Evolutionary conservation across 2,888 invertebrate genomes (phyloP).

Genomic region (Rosalia funebris): DNA sequence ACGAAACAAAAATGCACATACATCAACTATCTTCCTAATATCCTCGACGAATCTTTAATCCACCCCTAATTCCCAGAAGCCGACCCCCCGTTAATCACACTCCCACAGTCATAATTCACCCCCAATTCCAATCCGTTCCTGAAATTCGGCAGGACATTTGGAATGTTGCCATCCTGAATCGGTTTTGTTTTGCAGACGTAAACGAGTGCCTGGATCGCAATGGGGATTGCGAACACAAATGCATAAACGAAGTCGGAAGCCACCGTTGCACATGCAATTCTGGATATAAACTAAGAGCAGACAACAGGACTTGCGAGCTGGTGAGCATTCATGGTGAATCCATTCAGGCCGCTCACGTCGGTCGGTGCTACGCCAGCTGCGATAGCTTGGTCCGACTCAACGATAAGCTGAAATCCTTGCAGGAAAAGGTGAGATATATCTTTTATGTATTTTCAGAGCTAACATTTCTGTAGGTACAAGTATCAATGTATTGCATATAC

Average conservation of each 20-base stretch:
- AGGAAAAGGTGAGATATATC: constrained; percentile 60
- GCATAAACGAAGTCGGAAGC: constrained; percentile 71
- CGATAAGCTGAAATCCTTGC: constrained; percentile 67
- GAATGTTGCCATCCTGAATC: constrained; percentile 7
- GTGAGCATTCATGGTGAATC: constrained; percentile 22
- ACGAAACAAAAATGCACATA: too few species aligned
- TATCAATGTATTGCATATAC: neutral
- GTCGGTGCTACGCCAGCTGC: constrained; percentile 72
- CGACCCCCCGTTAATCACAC: too few species aligned
- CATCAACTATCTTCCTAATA: too few species aligned
- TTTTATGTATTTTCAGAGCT: neutral
- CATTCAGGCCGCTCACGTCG: constrained; percentile 43
- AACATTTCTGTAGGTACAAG: neutral
- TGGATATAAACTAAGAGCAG: constrained; percentile 67
- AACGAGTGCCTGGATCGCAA: constrained; percentile 69
- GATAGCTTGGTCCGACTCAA: constrained; percentile 71
- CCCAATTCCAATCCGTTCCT: neutral
- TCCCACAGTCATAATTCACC: too few species aligned
- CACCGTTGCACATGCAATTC: constrained; percentile 70
- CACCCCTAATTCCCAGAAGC: too few species aligned
- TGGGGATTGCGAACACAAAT: constrained; percentile 73
- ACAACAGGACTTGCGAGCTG: constrained; percentile 70
- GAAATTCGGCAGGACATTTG: neutral
- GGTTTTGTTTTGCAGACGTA: constrained; percentile 62
- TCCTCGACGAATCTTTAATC: too few species aligned